Evolutionary conservation across 2,797 vertebrate species (phyloP).

Genomic region (Gambelia wislizenii): DNA sequence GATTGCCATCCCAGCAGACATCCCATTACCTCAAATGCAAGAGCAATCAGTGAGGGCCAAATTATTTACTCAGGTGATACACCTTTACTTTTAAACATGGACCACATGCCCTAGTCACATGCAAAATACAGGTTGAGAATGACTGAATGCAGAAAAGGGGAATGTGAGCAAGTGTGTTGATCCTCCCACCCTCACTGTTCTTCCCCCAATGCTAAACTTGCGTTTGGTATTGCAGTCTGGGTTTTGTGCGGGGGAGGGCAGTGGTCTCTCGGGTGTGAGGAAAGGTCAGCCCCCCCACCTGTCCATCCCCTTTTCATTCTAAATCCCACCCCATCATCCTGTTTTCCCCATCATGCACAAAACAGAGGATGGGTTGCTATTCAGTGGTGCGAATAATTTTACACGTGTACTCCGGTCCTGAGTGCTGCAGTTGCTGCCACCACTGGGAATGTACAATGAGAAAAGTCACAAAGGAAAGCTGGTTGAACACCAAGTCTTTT

Average conservation of each 20-base stretch:
- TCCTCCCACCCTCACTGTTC: neutral
- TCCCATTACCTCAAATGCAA: neutral
- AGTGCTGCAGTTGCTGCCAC: neutral
- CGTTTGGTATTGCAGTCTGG: neutral
- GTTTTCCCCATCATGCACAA: too few species aligned
- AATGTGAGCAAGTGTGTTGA: neutral
- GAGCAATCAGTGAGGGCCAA: neutral
- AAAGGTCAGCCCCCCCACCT: too few species aligned
- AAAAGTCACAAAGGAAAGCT: neutral
- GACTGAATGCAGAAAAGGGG: too few species aligned
- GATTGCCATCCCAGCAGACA: neutral
- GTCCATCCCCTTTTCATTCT: neutral
- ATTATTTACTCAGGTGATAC: too few species aligned
- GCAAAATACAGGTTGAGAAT: too few species aligned
- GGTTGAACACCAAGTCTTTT: neutral
- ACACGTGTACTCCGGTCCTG: neutral
- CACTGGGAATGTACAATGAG: neutral
- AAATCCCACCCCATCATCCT: neutral
- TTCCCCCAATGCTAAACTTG: neutral
- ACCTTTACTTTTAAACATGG: too few species aligned
- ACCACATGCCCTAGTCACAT: too few species aligned
- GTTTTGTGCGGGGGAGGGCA: neutral
- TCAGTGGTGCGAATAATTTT: neutral
- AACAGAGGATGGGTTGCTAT: neutral
- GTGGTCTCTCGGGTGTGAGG: too few species aligned